A percentile compares a stretch with the other conserved stretches of the same genome.
Evolutionary conservation across 2,113 vertebrate genomes (phyloP).

Genomic region (Scolopax mira): DNA sequence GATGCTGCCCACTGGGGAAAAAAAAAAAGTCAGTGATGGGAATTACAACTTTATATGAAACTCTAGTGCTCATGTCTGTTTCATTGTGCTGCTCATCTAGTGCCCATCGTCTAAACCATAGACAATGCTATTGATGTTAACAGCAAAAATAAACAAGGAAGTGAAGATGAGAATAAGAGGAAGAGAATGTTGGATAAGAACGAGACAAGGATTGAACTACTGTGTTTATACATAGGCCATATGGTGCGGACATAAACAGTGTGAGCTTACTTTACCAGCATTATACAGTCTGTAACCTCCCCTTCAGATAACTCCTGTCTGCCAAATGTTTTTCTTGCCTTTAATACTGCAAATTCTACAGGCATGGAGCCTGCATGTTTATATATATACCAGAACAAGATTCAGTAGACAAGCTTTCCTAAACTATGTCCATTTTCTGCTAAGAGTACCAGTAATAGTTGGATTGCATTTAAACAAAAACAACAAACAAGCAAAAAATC

Average conservation of each 20-base stretch:
- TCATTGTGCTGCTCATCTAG: no score
- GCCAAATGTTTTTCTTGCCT: conserved; percentile 2
- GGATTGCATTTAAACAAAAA: background rate
- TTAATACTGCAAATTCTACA: background rate
- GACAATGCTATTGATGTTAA: background rate
- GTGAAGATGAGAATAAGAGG: conserved; percentile 24
- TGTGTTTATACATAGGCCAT: conserved; percentile 18
- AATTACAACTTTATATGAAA: background rate
- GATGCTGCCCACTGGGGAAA: background rate
- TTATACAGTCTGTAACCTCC: conserved; percentile 7
- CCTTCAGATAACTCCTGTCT: conserved; percentile 8
- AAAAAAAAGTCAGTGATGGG: background rate
- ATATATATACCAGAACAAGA: background rate
- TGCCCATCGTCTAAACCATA: background rate
- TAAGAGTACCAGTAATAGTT: background rate
- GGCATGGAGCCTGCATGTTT: background rate
- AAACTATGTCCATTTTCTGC: background rate
- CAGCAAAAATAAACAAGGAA: conserved; percentile 31
- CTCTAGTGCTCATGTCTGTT: background rate
- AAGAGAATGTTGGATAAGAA: conserved; percentile 17
- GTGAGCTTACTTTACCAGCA: conserved; percentile 35
- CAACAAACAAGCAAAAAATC: background rate
- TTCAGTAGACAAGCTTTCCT: background rate
- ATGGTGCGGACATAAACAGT: conserved; percentile 19
- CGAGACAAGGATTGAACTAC: background rate